Evolutionary conservation across 2,888 invertebrate species (phyloP).

Genomic region (Melitaea athalia): DNA sequence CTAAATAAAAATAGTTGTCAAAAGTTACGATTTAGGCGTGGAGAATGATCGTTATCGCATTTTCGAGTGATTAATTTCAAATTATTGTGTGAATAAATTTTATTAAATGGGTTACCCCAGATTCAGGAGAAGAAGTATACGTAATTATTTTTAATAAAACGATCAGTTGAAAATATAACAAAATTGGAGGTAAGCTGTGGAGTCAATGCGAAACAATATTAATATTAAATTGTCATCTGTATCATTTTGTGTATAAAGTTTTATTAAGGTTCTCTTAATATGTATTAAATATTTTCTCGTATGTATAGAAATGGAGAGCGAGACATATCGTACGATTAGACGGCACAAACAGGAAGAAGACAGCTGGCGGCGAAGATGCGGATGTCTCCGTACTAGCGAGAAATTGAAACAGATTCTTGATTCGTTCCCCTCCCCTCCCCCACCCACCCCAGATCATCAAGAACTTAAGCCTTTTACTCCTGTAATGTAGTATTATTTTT

Average conservation of each 20-base stretch:
- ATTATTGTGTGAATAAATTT: conserved; percentile 11
- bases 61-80: conserved; percentile 14
- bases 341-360: conserved; percentile 32
- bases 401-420: conserved; percentile 62
- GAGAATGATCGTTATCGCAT: conserved; percentile 1
- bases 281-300: too few species aligned
- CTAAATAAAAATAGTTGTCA: conserved; percentile 13
- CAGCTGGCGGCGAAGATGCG: conserved; percentile 56
- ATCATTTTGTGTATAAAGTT: not conserved
- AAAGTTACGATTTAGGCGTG: not conserved
- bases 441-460: conserved; percentile 51
- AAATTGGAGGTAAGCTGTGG: not conserved
- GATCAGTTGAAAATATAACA: not conserved
- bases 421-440: conserved; percentile 59
- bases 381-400: conserved; percentile 67
- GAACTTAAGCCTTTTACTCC: conserved; percentile 19
- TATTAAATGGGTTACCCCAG: conserved; percentile 5
- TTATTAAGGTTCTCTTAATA: not conserved
- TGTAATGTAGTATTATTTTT: conserved; percentile 13
- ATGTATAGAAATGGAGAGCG: conserved; percentile 23
- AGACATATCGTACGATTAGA: conserved; percentile 17
- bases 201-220: too few species aligned
- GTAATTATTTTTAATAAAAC: not conserved
- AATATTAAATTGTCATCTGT: too few species aligned
- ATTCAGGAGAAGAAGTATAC: not conserved